These are phyloP conservation scores for Prionailurus viverrinus DNA, from an alignment of 2,113 vertebrate genomes.

Conservation along the genomic window DNA sequence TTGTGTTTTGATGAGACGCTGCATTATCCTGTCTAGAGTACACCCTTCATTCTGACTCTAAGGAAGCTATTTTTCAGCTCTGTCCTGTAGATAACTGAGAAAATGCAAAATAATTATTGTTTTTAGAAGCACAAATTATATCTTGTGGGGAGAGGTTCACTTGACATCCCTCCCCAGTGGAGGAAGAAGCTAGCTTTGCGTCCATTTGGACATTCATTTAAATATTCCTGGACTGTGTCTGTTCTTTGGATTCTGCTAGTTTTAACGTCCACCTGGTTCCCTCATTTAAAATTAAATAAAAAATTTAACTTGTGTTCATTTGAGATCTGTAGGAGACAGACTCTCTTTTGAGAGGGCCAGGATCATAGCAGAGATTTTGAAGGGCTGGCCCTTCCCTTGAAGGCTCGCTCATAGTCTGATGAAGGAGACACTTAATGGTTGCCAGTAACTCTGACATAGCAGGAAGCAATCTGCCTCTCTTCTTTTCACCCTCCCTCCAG, in stretches of 20 bases:
- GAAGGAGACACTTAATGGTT: background rate
- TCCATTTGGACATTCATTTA: background rate
- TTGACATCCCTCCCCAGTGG: background rate
- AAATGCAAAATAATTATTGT: background rate
- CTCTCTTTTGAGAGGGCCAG: background rate
- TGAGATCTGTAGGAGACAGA: background rate
- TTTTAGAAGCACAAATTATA: background rate
- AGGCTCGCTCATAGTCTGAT: background rate
- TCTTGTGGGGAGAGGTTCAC: background rate
- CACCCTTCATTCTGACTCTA: background rate
- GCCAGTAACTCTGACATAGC: background rate
- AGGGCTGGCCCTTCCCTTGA: background rate
- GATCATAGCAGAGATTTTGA: background rate
- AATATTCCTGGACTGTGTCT: background rate
- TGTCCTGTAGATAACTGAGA: background rate
- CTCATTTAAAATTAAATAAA: slow-evolving; percentile 23
- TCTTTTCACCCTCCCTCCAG: background rate
- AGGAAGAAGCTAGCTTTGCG: background rate
- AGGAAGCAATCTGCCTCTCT: background rate
- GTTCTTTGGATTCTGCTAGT: slow-evolving; percentile 20
- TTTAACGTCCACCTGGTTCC: background rate
- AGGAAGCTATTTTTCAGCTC: background rate
- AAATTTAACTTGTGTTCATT: background rate
- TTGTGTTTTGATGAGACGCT: background rate
- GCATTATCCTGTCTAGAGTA: background rate